These are phyloP conservation scores for Podargus strigoides DNA, from an alignment of 2,797 vertebrate species.

Conservation along the genomic window DNA sequence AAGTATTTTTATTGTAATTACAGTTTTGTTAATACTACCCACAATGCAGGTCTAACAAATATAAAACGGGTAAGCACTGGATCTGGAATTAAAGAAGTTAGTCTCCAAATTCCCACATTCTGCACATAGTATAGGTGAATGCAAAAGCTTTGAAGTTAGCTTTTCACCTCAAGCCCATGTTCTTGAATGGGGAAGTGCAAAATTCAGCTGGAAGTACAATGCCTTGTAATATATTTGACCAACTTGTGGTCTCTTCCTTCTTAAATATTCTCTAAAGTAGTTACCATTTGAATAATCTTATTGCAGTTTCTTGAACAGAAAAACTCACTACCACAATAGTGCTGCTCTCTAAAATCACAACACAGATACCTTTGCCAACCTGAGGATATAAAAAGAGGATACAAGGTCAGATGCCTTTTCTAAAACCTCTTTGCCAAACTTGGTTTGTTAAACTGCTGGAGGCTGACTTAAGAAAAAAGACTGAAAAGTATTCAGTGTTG, in stretches of 20 bases:
- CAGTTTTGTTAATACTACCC: not conserved
- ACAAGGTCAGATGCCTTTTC: not conserved
- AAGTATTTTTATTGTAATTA: not conserved
- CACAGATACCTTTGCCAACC: not conserved
- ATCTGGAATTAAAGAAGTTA: not conserved
- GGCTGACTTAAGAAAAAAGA: not conserved
- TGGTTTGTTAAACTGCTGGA: not conserved
- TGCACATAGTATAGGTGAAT: not conserved
- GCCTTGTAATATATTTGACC: not conserved
- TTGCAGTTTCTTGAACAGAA: not conserved
- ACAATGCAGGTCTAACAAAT: not conserved
- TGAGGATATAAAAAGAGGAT: not conserved
- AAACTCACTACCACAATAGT: not conserved
- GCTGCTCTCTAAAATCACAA: not conserved
- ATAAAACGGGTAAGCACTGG: not conserved
- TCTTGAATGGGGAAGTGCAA: not conserved
- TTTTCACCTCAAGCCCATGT: not conserved
- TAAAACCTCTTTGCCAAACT: not conserved
- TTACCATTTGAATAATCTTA: not conserved
- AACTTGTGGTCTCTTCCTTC: not conserved
- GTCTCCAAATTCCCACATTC: not conserved
- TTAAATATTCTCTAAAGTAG: not conserved
- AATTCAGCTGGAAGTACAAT: accelerated
- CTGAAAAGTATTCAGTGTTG: not conserved
- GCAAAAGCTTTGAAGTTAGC: not conserved